Evolutionary conservation across 1,140 invertebrate species (phyloP).

Genomic region (Drosophila sproati): DNA sequence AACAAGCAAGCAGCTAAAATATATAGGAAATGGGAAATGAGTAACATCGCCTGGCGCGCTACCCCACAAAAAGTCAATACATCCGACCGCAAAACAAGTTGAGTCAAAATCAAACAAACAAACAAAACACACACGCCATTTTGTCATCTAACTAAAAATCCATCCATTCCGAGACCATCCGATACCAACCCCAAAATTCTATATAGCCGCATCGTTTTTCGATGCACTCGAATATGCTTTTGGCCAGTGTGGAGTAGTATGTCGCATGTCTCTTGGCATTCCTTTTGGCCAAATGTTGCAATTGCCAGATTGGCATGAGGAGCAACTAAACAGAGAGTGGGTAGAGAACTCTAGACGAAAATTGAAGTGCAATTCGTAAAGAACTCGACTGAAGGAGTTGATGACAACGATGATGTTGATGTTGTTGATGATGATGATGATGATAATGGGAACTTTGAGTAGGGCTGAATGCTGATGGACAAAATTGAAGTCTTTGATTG

Average conservation of each 20-base stretch:
- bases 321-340: neutral
- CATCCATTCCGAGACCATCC: neutral
- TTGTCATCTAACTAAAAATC: slow-evolving; percentile 25
- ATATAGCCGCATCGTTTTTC: slow-evolving; percentile 6
- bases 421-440: slow-evolving; percentile 2
- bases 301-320: slow-evolving; percentile 15
- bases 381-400: slow-evolving; percentile 44
- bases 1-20: neutral
- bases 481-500: slow-evolving; percentile 42
- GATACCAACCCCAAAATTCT: neutral
- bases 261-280: slow-evolving; percentile 26
- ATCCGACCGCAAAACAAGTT: slow-evolving; percentile 35
- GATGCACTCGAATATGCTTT: slow-evolving; percentile 25
- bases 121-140: slow-evolving; percentile 30
- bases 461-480: slow-evolving; percentile 18
- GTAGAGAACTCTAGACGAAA: slow-evolving; percentile 14
- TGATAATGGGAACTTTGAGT: too few relatives aligned
- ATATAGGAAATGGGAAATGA: neutral
- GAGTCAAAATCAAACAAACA: slow-evolving; percentile 4
- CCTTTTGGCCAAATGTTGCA: slow-evolving; percentile 14
- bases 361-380: slow-evolving; percentile 54
- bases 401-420: slow-evolving; percentile 10
- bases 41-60: neutral
- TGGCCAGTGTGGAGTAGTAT: neutral
- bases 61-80: slow-evolving; percentile 15